These are phyloP conservation scores for Peromyscus nudipes DNA, from an alignment of 2,797 vertebrate genomes.

Conservation along the genomic window DNA sequence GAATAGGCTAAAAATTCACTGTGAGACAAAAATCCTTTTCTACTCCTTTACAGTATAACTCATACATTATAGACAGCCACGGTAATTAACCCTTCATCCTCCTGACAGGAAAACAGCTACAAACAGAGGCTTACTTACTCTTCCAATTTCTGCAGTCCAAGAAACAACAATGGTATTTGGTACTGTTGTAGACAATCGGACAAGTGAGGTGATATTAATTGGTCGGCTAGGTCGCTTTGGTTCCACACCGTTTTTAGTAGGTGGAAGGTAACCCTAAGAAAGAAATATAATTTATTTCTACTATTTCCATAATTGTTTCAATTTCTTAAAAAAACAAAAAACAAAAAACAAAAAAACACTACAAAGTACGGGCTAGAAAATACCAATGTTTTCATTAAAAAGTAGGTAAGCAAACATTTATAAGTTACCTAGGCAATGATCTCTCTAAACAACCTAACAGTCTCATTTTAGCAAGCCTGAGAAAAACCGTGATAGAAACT, in stretches of 20 bases:
- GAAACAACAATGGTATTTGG: constrained; percentile 99
- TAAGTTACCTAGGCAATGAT: background rate
- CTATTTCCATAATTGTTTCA: constrained; percentile 48
- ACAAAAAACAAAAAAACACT: background rate
- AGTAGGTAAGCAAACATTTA: constrained; percentile 8
- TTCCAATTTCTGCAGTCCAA: constrained; percentile 98
- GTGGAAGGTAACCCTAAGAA: constrained; percentile 97
- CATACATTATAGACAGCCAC: constrained; percentile 50
- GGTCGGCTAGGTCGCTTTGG: constrained; percentile 99
- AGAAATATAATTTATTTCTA: constrained; percentile 70
- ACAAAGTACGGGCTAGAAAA: constrained; percentile 22
- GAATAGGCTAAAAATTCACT: constrained; percentile 62
- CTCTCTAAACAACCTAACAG: constrained; percentile 23
- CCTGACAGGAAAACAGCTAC: background rate
- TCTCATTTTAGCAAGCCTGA: constrained; percentile 18
- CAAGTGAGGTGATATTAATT: constrained; percentile 99
- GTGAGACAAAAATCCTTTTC: constrained; percentile 64
- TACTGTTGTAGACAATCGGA: constrained; percentile 97
- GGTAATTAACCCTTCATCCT: constrained; percentile 58
- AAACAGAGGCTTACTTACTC: constrained; percentile 90
- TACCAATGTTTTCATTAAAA: constrained; percentile 38
- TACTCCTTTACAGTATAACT: constrained; percentile 57
- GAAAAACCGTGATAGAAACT: constrained; percentile 59
- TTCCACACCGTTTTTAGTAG: constrained; percentile 99
- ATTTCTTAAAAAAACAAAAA: background rate